Evolutionary conservation across 2,113 vertebrate species (phyloP), one percentile per base, ranked within the genome.

Genomic region (Calyptommatus sinebrachiatus): DNA sequence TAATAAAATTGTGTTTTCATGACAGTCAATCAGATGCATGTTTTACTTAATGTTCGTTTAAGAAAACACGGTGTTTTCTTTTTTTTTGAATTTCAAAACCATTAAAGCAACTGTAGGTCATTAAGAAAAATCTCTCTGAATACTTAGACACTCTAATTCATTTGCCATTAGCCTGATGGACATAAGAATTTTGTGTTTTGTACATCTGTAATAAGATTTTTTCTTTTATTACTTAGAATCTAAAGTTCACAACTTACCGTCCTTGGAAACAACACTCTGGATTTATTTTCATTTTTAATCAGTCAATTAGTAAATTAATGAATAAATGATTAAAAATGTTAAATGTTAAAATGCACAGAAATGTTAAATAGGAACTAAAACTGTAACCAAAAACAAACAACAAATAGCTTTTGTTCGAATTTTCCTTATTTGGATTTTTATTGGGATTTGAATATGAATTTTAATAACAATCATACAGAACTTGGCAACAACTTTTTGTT

Each of bases 1-100:
- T 92, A 92, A 92, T 96, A 94, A 92, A 94, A 94, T 93, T 90
- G 91, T 86, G 83, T 91, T 94, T 94, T 93, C 91, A 87, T 91
- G 93, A 89, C 90, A 92, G 91, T 94, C 93, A 92, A 82, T 94
- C 91, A 93, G 90, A 94, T 87, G 78, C 86, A 90, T 92, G 94
- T 95, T 92, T 92, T 94, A 93, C 90, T 94, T 94, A 94, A 95
- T 92, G 91, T 85, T 94, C 90, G 90, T 85, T 89, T 91, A 89
- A 93, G 93, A 90, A 93, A 94, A 93, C 78, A 75, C 76, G 75
- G 87, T 91, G 86, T 90, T 90, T 91, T 90, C 90, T 91, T 93
- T 93, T 89, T 91, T 93, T 93, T 87, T 85, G 91, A 93, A 92
- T 95, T 94, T 87, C 87, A 86, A 90, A 92, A 76, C 88, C 87